phyloP scores from a whole-genome alignment of 1,140 invertebrate species.

The Acromyrmex heyeri region DNA sequence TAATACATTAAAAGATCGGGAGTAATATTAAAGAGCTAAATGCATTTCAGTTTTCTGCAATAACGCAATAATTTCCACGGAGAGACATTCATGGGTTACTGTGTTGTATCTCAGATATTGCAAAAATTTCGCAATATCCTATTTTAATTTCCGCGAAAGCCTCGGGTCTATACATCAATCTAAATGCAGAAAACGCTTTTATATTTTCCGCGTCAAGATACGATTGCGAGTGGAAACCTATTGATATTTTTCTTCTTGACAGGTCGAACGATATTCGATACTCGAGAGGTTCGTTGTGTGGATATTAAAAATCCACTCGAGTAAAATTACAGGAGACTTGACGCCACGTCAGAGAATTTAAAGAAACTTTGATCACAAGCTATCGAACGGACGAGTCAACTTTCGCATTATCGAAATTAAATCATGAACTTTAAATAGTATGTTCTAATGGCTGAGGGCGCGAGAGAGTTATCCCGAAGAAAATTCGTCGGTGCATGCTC shows the following conservation, averaged over 20 bases:
- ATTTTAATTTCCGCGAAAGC: slow-evolving; percentile 41
- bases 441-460: slow-evolving; percentile 27
- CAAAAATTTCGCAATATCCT: slow-evolving; percentile 28
- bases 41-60: slow-evolving; percentile 8
- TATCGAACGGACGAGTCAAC: slow-evolving; percentile 50
- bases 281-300: neutral
- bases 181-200: slow-evolving; percentile 16
- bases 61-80: neutral
- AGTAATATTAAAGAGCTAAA: slow-evolving; percentile 30
- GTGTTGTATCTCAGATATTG: slow-evolving; percentile 1
- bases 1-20: slow-evolving; percentile 6
- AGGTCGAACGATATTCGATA: slow-evolving; percentile 37
- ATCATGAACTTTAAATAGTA: slow-evolving; percentile 59
- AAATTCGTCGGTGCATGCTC: slow-evolving; percentile 56
- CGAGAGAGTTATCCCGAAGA: slow-evolving; percentile 43
- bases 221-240: slow-evolving; percentile 9
- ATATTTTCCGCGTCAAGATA: slow-evolving; percentile 12
- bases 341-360: neutral
- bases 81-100: slow-evolving; percentile 12
- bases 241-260: slow-evolving; percentile 33
- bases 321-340: slow-evolving; percentile 23
- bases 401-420: slow-evolving; percentile 67
- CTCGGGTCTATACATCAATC: slow-evolving; percentile 24
- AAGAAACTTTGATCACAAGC: slow-evolving; percentile 56
- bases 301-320: slow-evolving; percentile 39